A percentile compares a stretch with the other conserved stretches of the same genome.
Conservation (phyloP, 2,113 vertebrate species). For the Columba livia region DNA sequence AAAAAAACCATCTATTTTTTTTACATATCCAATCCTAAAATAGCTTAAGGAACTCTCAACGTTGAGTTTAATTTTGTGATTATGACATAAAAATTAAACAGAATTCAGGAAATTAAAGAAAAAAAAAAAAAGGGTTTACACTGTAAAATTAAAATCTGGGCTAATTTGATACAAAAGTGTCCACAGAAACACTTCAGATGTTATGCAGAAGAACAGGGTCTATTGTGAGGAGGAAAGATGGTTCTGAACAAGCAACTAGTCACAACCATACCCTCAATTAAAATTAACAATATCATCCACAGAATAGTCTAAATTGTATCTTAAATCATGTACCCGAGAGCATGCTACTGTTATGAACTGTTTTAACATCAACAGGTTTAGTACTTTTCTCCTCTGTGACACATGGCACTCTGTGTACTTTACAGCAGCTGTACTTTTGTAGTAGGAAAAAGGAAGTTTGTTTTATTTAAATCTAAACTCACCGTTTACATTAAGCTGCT, state of each 20-base stretch:
- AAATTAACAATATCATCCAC: neutral
- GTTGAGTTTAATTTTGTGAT: neutral
- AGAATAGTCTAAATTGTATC: neutral
- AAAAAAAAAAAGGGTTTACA: neutral
- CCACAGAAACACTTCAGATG: neutral
- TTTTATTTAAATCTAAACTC: constrained; percentile 32
- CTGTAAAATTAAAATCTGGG: neutral
- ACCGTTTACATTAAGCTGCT: neutral
- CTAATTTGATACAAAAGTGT: neutral
- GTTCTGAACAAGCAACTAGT: neutral
- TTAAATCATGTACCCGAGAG: neutral
- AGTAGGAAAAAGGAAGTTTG: constrained; percentile 34
- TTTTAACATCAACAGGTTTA: neutral
- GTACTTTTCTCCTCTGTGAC: neutral
- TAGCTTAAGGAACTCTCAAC: neutral
- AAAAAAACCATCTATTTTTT: neutral
- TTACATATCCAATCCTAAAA: neutral
- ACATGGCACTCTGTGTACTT: neutral
- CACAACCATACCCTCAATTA: neutral
- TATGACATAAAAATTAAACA: neutral
- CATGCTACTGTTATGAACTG: neutral
- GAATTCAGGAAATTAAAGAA: neutral
- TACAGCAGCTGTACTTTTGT: constrained; percentile 1
- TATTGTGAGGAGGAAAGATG: neutral
- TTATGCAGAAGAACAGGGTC: neutral